Conservation (phyloP, 2,888 invertebrate species). For the Empis stercorea region DNA sequence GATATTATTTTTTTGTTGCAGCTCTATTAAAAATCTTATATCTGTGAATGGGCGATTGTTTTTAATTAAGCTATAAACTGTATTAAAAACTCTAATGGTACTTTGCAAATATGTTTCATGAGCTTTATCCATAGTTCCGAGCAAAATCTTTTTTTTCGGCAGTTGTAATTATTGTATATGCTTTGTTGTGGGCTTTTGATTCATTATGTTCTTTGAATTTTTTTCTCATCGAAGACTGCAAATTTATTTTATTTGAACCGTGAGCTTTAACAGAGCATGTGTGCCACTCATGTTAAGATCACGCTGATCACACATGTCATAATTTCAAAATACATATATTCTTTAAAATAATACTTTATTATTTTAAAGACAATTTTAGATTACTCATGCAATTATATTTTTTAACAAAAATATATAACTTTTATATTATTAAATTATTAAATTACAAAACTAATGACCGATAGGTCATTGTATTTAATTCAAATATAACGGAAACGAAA, state of each 20-base stretch:
- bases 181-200: not conserved
- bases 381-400: too few species aligned
- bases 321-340: too few species aligned
- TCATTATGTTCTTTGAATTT: not conserved
- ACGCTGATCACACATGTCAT: too few species aligned
- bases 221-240: not conserved
- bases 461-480: too few species aligned
- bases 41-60: not conserved
- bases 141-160: not conserved
- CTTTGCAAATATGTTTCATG: not conserved
- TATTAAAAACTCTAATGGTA: not conserved
- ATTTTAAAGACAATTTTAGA: too few species aligned
- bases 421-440: too few species aligned
- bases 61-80: not conserved
- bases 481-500: too few species aligned
- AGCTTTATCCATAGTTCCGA: not conserved
- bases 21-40: too few species aligned
- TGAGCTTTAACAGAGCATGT: not conserved
- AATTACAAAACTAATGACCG: too few species aligned
- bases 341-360: too few species aligned
- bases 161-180: not conserved
- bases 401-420: too few species aligned
- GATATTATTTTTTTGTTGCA: too few species aligned
- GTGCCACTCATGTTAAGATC: not conserved
- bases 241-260: not conserved